These are phyloP conservation scores for Leucoraja ocellata DNA, from an alignment of 2,797 vertebrate genomes.

Conservation along the genomic window DNA sequence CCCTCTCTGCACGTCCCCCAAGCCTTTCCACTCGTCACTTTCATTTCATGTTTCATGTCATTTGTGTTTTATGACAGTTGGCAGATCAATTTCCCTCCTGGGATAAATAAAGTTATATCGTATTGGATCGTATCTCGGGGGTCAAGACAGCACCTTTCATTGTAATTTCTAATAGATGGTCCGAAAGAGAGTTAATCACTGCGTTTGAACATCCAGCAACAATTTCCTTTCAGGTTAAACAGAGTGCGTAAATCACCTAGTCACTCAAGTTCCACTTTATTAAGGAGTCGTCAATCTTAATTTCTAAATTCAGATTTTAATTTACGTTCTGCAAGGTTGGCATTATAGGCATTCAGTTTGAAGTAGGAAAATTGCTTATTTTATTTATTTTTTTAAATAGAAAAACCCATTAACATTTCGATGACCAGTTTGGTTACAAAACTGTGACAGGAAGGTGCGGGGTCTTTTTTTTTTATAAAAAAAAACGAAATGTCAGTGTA, in stretches of 20 bases:
- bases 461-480: slow-evolving; percentile 52
- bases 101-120: no score
- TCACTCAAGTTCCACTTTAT: background rate
- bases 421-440: slow-evolving; percentile 74
- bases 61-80: no score
- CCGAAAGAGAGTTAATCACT: no score
- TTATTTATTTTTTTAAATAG: slow-evolving; percentile 76
- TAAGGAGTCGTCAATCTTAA: background rate
- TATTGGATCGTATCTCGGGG: background rate
- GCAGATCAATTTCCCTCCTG: no score
- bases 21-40: no score
- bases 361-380: slow-evolving; percentile 35
- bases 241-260: background rate
- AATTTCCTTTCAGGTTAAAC: background rate
- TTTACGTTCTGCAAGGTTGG: slow-evolving; percentile 6
- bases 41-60: no score
- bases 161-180: background rate
- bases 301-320: slow-evolving; percentile 4
- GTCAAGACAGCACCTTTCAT: background rate
- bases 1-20: no score
- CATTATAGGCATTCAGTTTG: slow-evolving; percentile 29
- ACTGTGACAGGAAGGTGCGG: slow-evolving; percentile 63
- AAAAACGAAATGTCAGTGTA: slow-evolving; percentile 49
- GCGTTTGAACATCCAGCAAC: background rate
- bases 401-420: slow-evolving; percentile 63